Base-by-base conservation (phyloP, 2,797 vertebrate species). In the Monodelphis domestica region DNA sequence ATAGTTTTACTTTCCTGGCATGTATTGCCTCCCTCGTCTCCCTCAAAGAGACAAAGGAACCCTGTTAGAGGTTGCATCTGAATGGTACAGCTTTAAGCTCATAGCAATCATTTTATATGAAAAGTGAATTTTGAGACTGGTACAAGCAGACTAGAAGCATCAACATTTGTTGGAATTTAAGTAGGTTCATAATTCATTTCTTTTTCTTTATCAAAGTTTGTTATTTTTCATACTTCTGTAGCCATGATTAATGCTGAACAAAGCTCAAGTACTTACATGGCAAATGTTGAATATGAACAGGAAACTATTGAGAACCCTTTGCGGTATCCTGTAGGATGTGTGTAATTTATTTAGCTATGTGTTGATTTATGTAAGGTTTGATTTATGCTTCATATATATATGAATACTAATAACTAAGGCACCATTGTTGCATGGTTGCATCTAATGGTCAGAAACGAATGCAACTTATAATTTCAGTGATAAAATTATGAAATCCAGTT, bases 261-360 rank as follows among this genome's bases (percentile, higher is more conserved):
- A 0, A 0, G 95, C 95, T 90, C 88, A 96, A 96, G 63, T 94
- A 92, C 29, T 96, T 63, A 56, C 96, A 91, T 56, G 88, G 96
- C 96, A 97, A 95, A 96, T 91, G 95, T 95, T 95, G 59, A 96
- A 94, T 54, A 91, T 93, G 97, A 94, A 89, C 96, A 94, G 98
- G 98, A 98, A 98, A 0, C 97, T 98, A 98, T 98, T 89, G 10
- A 98, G 96, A 93, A 26, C 89, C 95, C 94, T 95, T 84, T 95
- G 97, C 93, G 97, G 98, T 97, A 98, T 98, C 98, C 98, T 98
- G 97, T 97, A 98, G 97, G 98, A 98, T 98, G 97, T 98, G 95
- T 97, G 97, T 57, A 87, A 91, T 95, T 78, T 12, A 0, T 94
- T 96, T 51, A 0, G 96, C 93, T 4, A n/a, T 24, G 89, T n/a